Evolutionary conservation across 2,888 invertebrate species (phyloP), one percentile per base, ranked within the genome.

Genomic region (Stomorhina lunata): DNA sequence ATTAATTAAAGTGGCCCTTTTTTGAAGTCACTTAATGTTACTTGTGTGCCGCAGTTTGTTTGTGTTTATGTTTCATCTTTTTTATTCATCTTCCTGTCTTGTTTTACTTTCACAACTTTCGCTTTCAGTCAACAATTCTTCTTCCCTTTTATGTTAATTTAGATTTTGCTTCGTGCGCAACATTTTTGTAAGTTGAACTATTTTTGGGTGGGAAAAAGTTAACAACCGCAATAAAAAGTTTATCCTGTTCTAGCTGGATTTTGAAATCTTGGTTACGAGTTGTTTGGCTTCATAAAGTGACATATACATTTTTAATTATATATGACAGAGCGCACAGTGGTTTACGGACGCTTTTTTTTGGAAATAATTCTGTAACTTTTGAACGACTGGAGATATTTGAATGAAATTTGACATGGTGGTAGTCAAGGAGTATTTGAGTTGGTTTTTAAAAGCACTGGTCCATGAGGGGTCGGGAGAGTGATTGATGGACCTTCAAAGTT

Each of bases 1-100:
- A 73, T 63, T 53, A 63, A 63, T 63, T 73, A 63, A 40, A 50
- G 50, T 40, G 37, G 7, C 15, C 50, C 2, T 27, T 50, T 61
- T 34, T n/a, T 25, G 22, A 12, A 34, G 9, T 34, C 34, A 27
- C 25, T 43, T 40, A 27, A 20, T 17, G 15, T 17, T 22, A 5
- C 40, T 55, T 29, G 15, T 69, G 27, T 37, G 15, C 55, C 55
- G 17, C 55, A 69, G 43, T 17, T 57, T 45, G 57, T 15, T 59
- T 59, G 37, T 25, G n/a, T 40, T 37, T 22, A 1, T n/a, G n/a
- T n/a, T 1, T 20, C 32, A 10, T 15, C 9, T 32, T 32, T 5
- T 48, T 29, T 1, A 5, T 29, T 57, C n/a, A n/a, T n/a, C n/a
- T n/a, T 10, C 9, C 12, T 37, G 34, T 22, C 7, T 40, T 59